Conservation (phyloP, 92 coral and sea anemone genomes). For the Paramuricea clavata region DNA sequence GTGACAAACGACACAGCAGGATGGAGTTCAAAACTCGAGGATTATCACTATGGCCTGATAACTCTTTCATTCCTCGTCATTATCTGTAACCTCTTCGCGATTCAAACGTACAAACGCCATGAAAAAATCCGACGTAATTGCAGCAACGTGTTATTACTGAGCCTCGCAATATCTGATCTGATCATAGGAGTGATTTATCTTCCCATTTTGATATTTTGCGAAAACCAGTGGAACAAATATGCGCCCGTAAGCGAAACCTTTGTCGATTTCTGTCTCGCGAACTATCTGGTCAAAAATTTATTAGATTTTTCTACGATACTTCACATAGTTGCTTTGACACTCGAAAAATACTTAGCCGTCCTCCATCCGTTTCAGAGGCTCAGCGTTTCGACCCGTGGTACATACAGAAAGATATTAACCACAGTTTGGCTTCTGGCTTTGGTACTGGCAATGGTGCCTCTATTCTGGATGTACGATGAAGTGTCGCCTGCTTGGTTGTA, state of each 20-base stretch:
- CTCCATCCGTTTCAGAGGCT: slow-evolving; percentile 26
- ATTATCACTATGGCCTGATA: slow-evolving; percentile 28
- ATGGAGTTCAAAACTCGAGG: background rate
- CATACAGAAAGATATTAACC: slow-evolving; percentile 18
- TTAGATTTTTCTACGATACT: slow-evolving; percentile 21
- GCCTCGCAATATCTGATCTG: slow-evolving; percentile 37
- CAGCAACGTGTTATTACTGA: slow-evolving; percentile 25
- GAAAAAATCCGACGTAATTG: slow-evolving; percentile 30
- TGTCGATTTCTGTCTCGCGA: background rate
- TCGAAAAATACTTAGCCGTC: slow-evolving; percentile 24
- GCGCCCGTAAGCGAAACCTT: background rate
- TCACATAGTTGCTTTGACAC: slow-evolving; percentile 25
- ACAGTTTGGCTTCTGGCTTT: slow-evolving; percentile 5
- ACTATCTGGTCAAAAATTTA: background rate
- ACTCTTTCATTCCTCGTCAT: background rate
- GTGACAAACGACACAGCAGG: background rate
- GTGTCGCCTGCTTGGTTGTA: background rate
- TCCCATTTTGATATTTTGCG: slow-evolving; percentile 16
- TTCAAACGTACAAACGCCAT: slow-evolving; percentile 22
- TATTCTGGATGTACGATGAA: slow-evolving; percentile 4
- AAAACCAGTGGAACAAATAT: background rate
- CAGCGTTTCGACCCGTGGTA: background rate
- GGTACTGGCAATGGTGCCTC: background rate
- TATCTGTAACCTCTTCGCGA: slow-evolving; percentile 7
- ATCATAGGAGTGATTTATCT: slow-evolving; percentile 7